These are phyloP conservation scores for Thomomys bottae DNA, from an alignment of 2,113 vertebrate genomes.

Conservation along the genomic window DNA sequence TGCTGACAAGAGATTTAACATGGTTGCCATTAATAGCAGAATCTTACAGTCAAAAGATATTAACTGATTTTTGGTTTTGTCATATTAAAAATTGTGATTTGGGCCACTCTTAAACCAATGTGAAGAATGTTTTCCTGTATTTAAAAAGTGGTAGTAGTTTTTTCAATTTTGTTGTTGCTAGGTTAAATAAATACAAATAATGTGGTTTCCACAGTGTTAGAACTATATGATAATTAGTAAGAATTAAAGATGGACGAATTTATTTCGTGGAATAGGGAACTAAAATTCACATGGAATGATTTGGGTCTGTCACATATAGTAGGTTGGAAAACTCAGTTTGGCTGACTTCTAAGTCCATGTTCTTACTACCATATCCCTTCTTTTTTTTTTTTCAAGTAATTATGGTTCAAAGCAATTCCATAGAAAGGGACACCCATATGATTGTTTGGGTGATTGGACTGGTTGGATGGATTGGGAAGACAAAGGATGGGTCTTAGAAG, in stretches of 20 bases:
- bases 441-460: slow-evolving; percentile 47
- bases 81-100: neutral
- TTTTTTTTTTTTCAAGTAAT: neutral
- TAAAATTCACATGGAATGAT: neutral
- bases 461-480: neutral
- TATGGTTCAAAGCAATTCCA: neutral
- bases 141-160: neutral
- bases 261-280: slow-evolving; percentile 18
- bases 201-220: neutral
- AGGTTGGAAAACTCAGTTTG: slow-evolving; percentile 45
- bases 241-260: neutral
- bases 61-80: slow-evolving; percentile 32
- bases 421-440: neutral
- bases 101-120: neutral
- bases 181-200: neutral
- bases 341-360: neutral
- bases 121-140: slow-evolving; percentile 10
- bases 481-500: neutral
- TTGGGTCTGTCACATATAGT: slow-evolving; percentile 14
- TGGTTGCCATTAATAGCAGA: neutral
- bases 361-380: neutral
- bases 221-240: slow-evolving; percentile 19
- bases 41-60: slow-evolving; percentile 38
- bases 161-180: neutral
- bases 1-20: slow-evolving; percentile 24